A percentile compares a stretch with the other conserved stretches of the same genome.
Conservation (phyloP, 1,140 invertebrate genomes). For the Latrodectus geometricus region DNA sequence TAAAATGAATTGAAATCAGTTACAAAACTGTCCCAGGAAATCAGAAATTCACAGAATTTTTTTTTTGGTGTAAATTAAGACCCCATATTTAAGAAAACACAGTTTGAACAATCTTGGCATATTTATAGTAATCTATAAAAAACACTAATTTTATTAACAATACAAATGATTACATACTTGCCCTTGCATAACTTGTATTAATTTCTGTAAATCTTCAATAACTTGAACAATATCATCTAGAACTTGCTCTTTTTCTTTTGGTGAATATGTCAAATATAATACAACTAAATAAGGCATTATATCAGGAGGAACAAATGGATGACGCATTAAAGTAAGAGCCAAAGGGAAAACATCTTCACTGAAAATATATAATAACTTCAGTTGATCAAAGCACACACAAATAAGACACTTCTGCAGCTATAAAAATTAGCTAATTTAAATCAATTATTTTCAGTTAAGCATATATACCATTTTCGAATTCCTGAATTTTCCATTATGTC, state of each 20-base stretch:
- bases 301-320: conserved; percentile 34
- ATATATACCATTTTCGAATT: conserved; percentile 23
- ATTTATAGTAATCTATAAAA: neutral
- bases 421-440: neutral
- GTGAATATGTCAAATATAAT: conserved; percentile 18
- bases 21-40: too few relatives aligned
- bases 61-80: too few relatives aligned
- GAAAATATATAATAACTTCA: neutral
- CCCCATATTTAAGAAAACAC: too few relatives aligned
- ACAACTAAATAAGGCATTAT: conserved; percentile 33
- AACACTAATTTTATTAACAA: neutral
- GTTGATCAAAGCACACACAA: too few relatives aligned
- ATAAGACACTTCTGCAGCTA: neutral
- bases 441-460: neutral
- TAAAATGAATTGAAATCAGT: too few relatives aligned
- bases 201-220: conserved; percentile 23
- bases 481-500: conserved; percentile 8
- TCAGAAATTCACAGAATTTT: too few relatives aligned
- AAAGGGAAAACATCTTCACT: conserved; percentile 30
- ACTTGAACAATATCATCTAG: conserved; percentile 6
- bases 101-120: too few relatives aligned
- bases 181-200: conserved; percentile 1
- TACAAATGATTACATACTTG: neutral
- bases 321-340: conserved; percentile 6
- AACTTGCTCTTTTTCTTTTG: conserved; percentile 20